phyloP scores from a whole-genome alignment of 2,888 invertebrate species.

The Eulithis testata region DNA sequence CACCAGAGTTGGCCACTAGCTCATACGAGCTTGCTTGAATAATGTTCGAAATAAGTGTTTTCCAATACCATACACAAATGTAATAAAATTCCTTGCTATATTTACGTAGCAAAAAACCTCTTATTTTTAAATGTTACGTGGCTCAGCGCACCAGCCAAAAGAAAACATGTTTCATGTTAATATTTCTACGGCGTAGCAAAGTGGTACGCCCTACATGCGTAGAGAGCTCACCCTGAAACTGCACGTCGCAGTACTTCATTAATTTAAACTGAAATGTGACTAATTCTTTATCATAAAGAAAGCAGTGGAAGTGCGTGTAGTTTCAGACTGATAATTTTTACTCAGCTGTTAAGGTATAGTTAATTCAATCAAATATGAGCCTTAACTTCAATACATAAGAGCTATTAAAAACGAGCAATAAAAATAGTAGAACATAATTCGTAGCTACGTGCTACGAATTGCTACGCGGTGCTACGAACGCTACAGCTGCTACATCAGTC shows the following conservation, averaged over 20 bases:
- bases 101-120: neutral
- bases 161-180: neutral
- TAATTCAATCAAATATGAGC: too few relatives aligned
- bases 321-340: too few relatives aligned
- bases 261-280: too few relatives aligned
- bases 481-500: too few relatives aligned
- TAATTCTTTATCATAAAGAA: too few relatives aligned
- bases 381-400: neutral
- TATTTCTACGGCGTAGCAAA: neutral
- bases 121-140: neutral
- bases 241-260: too few relatives aligned
- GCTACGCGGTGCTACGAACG: constrained; percentile 7
- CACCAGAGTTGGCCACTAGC: too few relatives aligned
- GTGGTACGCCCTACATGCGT: neutral
- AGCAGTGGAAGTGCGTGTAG: too few relatives aligned
- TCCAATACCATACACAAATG: neutral
- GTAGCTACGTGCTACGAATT: constrained; percentile 3
- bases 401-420: neutral
- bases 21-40: too few relatives aligned
- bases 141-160: neutral
- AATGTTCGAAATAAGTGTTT: too few relatives aligned
- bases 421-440: neutral
- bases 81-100: neutral
- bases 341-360: too few relatives aligned
- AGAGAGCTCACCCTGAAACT: neutral